Evolutionary conservation across 2,888 invertebrate genomes (phyloP).

Genomic region (Neoascia interrupta): DNA sequence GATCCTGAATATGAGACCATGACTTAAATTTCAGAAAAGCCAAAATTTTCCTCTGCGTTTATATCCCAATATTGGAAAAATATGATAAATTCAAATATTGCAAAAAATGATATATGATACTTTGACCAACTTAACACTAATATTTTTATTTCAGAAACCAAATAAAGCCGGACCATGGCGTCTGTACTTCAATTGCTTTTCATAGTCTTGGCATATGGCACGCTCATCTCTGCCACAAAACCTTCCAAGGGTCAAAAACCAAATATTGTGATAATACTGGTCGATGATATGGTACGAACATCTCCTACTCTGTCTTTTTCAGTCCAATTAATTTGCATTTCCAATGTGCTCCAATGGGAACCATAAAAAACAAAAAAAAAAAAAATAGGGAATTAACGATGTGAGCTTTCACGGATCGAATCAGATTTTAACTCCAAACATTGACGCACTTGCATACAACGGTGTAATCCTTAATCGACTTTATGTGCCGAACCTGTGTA

Average conservation of each 20-base stretch:
- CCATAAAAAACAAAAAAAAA: too few species aligned
- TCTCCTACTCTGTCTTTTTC: too few species aligned
- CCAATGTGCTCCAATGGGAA: too few species aligned
- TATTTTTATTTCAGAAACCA: slow-evolving; percentile 19
- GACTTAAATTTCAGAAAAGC: too few species aligned
- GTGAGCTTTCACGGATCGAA: slow-evolving; percentile 94
- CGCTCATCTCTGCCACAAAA: slow-evolving; percentile 20
- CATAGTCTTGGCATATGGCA: slow-evolving; percentile 32
- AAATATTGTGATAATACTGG: slow-evolving; percentile 88
- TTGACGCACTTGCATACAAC: slow-evolving; percentile 91
- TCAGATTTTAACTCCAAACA: slow-evolving; percentile 94
- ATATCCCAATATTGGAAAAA: too few species aligned
- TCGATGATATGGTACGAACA: slow-evolving; percentile 92
- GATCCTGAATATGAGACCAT: too few species aligned
- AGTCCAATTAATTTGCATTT: too few species aligned
- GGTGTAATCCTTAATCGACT: slow-evolving; percentile 90
- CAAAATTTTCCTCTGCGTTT: too few species aligned
- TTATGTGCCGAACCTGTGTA: slow-evolving; percentile 92
- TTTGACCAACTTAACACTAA: too few species aligned
- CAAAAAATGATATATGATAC: too few species aligned
- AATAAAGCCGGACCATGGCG: slow-evolving; percentile 9
- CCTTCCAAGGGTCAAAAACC: slow-evolving; percentile 77
- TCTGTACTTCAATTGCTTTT: slow-evolving; percentile 37
- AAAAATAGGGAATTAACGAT: slow-evolving; percentile 92
- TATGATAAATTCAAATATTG: too few species aligned